Evolutionary conservation across 2,113 vertebrate species (phyloP), one percentile per base, ranked within the genome.

Genomic region (Paralichthys olivaceus): DNA sequence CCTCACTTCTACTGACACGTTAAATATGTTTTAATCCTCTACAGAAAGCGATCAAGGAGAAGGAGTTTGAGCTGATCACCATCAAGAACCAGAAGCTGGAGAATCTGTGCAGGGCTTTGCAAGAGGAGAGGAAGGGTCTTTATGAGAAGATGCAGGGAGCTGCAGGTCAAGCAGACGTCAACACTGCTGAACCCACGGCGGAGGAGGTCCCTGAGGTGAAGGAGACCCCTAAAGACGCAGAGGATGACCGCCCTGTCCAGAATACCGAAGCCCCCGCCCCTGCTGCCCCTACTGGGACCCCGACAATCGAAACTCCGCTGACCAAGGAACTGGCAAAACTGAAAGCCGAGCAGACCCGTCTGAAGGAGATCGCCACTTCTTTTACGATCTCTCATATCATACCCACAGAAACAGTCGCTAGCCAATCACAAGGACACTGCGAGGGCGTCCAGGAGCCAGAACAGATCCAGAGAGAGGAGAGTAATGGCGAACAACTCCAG

Each of bases 31-130:
- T 26, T 5, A 26, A 17, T 26, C 0, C 34, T 61, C 62, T 58
- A 14, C 79, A 95, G 94, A 95, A 89, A 94, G 65, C 90, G 0
- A 80, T 95, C 29, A 94, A 91, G 76, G 94, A 97, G 51, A 99
- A 99, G 82, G 98, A 99, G 88, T 95, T 98, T 1, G 98, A 99
- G 53, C 96, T 97, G 72, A 93, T 97, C 0, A 62, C 93, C 57
- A 68, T 95, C 84, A 99, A 99, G 94, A 98, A 96, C 68, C 95
- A 97, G 88, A 96, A 96, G 79, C 87, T 99, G 45, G 98, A 99
- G 92, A 99, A 96, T 34, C 96, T 99, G 28, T 99, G 98, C 72
- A 93, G 98, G 60, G 98, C 97, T 59, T 90, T 99, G 86, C 98
- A 99, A 74, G 97, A 96, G 63, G 96, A 99, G 88, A 96, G 98